Evolutionary conservation across 2,888 invertebrate species (phyloP), one percentile per base, ranked within the genome.

Genomic region (Acleris sparsana): DNA sequence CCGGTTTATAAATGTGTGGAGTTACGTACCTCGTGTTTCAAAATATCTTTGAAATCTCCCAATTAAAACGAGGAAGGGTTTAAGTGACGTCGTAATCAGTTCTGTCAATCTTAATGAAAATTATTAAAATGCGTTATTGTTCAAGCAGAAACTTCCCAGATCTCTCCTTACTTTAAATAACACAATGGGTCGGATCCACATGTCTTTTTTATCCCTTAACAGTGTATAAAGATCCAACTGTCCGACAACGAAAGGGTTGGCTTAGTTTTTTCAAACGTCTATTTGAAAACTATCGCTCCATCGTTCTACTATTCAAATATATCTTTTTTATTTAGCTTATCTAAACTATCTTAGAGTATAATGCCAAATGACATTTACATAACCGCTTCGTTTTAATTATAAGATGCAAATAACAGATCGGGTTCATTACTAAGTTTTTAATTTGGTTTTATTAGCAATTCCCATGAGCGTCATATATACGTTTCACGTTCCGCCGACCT

Each of bases 51-150:
- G 48, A 72, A 76, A 75, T 71, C 77, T 78, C 72, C 74, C 76
- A 78, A 80, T 72, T 75, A 69, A 72, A 72, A 72, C 71, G 69
- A 72, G 77, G 75, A 76, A 78, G 86, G 84, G 86, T 82, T 84
- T 80, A 79, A 79, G 77, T 75, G 73, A 77, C 73, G 71, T 76
- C 80, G 68, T 85, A 88, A 92, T 92, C 92, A 85, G 82, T 75
- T 75, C 82, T 81, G 88, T 90, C 91, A 90, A 92, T 92, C 92
- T 89, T 86, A 92, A 91, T 91, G 86, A 91, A 87, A 85, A 85
- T 80, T 87, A 90, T 89, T 89, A 89, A 88, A 90, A 89, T 86
- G 82, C 83, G 78, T 87, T 86, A 86, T 90, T 89, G 88, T 89
- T 89, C 87, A 82, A 87, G 86, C 88, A 86, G 85, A 89, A 89